phyloP scores from a whole-genome alignment of 1,140 invertebrate species.

The Platyscapa corneri region DNA sequence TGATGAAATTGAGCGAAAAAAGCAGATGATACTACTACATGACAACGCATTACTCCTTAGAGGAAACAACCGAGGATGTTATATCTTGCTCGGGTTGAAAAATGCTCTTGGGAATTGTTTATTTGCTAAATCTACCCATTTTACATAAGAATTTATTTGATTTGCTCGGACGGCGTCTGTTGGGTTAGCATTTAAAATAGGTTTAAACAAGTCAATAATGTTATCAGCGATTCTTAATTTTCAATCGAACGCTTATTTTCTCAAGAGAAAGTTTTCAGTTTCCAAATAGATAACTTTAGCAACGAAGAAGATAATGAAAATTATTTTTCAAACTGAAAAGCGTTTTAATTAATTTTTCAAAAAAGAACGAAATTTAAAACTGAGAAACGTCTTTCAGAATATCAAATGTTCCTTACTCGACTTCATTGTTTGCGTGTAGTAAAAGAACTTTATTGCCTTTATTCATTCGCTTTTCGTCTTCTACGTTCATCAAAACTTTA shows the following conservation, averaged over 20 bases:
- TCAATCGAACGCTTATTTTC: no score
- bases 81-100: neutral
- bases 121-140: neutral
- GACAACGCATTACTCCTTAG: neutral
- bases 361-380: neutral
- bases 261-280: no score
- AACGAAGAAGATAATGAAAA: no score
- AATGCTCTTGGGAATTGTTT: neutral
- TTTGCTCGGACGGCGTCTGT: neutral
- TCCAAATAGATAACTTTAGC: no score
- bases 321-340: no score
- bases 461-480: no score
- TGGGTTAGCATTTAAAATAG: neutral
- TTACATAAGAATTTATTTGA: neutral
- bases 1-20: slow-evolving; percentile 1
- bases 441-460: no score
- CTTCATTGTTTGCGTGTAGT: neutral
- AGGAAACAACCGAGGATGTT: neutral
- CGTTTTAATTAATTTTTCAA: no score
- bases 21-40: slow-evolving; percentile 2
- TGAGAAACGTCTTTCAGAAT: neutral
- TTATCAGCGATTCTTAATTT: no score
- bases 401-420: neutral
- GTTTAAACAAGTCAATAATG: no score
- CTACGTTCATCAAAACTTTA: neutral